Conservation (phyloP, 2,113 vertebrate genomes). For the human region GRCh38 chr18:53856001-53856500, state of each 20-base stretch:
- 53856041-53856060: background rate
- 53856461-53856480: too few species aligned
- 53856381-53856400: too few species aligned
- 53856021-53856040: background rate
- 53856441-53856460: too few species aligned
- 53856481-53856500: too few species aligned
- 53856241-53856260: background rate
- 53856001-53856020: background rate
- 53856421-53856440: too few species aligned
- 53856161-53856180: background rate
- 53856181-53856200: background rate
- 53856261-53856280: background rate
- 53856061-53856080: background rate
- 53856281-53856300: background rate
- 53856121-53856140: background rate
- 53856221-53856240: background rate
- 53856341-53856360: too few species aligned
- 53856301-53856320: background rate
- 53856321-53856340: background rate
- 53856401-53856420: too few species aligned
- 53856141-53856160: background rate
- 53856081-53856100: background rate
- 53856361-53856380: too few species aligned
- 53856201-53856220: background rate
- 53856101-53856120: background rate